These are phyloP conservation scores for Luehdorfia chinensis DNA, from an alignment of 1,140 invertebrate species.

Conservation along the genomic window DNA sequence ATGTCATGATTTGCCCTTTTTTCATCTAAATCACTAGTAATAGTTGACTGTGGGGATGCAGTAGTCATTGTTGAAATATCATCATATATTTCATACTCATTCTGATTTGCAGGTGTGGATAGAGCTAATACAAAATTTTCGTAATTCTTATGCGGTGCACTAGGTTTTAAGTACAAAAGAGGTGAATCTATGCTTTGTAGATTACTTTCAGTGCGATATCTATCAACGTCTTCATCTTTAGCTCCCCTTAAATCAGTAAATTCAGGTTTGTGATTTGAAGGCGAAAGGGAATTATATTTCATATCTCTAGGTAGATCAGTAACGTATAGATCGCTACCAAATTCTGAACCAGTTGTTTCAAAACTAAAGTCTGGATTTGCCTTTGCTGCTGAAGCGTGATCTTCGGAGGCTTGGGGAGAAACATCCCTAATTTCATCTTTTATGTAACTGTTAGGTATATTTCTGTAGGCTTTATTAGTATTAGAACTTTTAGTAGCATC, in stretches of 20 bases:
- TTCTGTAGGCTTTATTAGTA: slow-evolving; percentile 55
- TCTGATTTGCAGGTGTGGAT: slow-evolving; percentile 34
- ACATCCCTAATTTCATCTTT: slow-evolving; percentile 55
- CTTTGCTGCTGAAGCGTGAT: slow-evolving; percentile 57
- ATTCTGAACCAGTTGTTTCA: slow-evolving; percentile 55
- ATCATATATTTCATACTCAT: slow-evolving; percentile 68
- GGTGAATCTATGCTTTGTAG: slow-evolving; percentile 72
- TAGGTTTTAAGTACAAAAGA: slow-evolving; percentile 72
- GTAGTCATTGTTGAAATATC: slow-evolving; percentile 49
- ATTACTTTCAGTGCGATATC: slow-evolving; percentile 63
- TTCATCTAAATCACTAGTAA: slow-evolving; percentile 39
- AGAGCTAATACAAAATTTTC: slow-evolving; percentile 45
- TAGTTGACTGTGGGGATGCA: slow-evolving; percentile 27
- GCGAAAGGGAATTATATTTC: slow-evolving; percentile 28
- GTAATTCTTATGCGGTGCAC: slow-evolving; percentile 68
- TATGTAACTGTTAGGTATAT: slow-evolving; percentile 51
- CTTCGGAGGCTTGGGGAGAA: slow-evolving; percentile 70
- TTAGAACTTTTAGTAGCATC: slow-evolving; percentile 48
- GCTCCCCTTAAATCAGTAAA: slow-evolving; percentile 65
- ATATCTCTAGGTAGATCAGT: slow-evolving; percentile 36
- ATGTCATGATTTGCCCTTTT: slow-evolving; percentile 45
- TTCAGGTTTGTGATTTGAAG: slow-evolving; percentile 45
- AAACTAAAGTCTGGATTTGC: slow-evolving; percentile 57
- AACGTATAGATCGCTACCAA: slow-evolving; percentile 58
- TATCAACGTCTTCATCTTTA: slow-evolving; percentile 63